phyloP scores from a whole-genome alignment of 2,797 vertebrate genomes.

The Sebastes taczanowskii region DNA sequence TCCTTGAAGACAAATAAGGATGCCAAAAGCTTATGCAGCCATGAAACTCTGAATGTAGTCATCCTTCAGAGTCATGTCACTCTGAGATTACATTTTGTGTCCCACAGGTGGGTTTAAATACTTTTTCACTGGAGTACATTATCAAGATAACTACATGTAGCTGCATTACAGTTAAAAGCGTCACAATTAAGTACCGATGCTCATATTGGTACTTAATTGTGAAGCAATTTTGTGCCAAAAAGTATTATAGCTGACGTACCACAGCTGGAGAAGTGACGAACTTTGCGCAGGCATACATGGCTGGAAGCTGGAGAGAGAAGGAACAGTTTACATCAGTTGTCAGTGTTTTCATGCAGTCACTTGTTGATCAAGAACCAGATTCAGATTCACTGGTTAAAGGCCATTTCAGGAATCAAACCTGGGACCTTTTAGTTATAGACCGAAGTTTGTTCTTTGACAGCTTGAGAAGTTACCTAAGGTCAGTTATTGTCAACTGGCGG shows the following conservation, averaged over 20 bases:
- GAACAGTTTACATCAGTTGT: not conserved
- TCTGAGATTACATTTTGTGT: not conserved
- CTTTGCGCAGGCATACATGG: constrained; percentile 86
- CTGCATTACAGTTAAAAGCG: not conserved
- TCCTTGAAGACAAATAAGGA: constrained; percentile 5
- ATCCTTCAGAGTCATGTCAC: not conserved
- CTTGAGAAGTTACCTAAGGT: not conserved
- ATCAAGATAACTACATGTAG: not conserved
- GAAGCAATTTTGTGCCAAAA: too few species aligned
- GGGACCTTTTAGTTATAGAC: not conserved
- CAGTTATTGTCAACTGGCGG: too few species aligned
- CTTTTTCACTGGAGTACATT: not conserved
- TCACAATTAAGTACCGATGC: too few species aligned
- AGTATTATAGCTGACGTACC: constrained; percentile 66
- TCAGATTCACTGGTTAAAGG: not conserved
- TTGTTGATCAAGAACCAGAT: not conserved
- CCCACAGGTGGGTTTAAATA: not conserved
- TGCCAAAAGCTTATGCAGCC: not conserved
- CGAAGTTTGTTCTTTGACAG: not conserved
- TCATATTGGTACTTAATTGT: not conserved
- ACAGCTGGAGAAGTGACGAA: constrained; percentile 82
- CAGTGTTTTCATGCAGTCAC: not conserved
- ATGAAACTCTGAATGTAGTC: not conserved
- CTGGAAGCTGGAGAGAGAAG: constrained; percentile 67
- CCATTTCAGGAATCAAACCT: not conserved